Evolutionary conservation across 2,888 invertebrate genomes (phyloP).

Genomic region (Labia minor): DNA sequence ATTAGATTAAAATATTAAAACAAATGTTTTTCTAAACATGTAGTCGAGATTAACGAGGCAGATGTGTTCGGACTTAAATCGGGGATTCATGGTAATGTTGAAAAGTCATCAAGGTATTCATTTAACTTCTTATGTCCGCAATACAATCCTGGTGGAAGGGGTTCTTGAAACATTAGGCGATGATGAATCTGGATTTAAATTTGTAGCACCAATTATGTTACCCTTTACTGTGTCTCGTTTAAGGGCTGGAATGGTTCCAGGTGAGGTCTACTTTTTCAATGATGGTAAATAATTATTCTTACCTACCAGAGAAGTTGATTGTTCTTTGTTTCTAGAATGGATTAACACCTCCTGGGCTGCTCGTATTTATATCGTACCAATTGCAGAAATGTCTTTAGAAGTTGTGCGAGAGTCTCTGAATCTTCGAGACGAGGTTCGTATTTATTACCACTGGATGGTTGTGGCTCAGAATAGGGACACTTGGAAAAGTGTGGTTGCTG

Average conservation of each 20-base stretch:
- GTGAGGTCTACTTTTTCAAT: too few relatives aligned
- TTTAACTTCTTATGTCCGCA: neutral
- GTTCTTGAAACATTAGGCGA: neutral
- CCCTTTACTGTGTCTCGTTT: neutral
- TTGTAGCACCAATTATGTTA: neutral
- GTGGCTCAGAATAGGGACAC: too few relatives aligned
- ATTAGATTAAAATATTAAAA: too few relatives aligned
- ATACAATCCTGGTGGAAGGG: neutral
- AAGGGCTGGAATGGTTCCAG: neutral
- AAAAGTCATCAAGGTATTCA: neutral
- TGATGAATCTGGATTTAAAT: neutral
- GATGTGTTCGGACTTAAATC: neutral
- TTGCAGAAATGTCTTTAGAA: neutral
- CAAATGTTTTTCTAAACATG: too few relatives aligned
- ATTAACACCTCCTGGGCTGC: neutral
- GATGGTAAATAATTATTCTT: too few relatives aligned
- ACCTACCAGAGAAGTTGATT: too few relatives aligned
- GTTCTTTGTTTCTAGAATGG: neutral
- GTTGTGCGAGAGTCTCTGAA: neutral
- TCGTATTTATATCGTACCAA: neutral
- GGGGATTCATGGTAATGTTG: neutral
- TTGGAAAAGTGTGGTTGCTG: too few relatives aligned
- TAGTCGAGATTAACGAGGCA: neutral
- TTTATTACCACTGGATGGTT: too few relatives aligned
- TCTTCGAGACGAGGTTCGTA: too few relatives aligned